Evolutionary conservation across 2,888 invertebrate species (phyloP), one percentile per base, ranked within the genome.

Genomic region (Ophion ventricosus): DNA sequence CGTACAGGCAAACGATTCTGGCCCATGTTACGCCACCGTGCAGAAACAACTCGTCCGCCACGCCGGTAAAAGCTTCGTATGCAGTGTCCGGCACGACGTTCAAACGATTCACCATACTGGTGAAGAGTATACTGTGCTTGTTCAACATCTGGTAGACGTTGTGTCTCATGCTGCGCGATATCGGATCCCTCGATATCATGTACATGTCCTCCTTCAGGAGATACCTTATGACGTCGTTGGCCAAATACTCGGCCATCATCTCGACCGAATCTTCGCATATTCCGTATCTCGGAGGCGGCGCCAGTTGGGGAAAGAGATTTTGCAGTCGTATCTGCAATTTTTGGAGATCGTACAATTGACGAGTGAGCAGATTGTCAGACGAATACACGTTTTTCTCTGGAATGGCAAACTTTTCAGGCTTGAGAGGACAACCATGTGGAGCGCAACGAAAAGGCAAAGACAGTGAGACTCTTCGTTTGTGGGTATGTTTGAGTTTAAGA

Each of bases 41-140:
- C 3, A 91, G 86, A 77, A 94, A 94, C n/a, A 94, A 87, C 88
- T 94, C 94, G 84, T 94, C 93, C n/a, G 94, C 94, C 35, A 94
- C 93, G 14, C 92, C 91, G 87, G 90, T 91, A 80, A 93, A 93
- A 17, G 93, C 92, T 80, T 93, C 93, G 80, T 93, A 93, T 1
- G 93, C 93, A 0, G 93, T 92, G 63, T 94, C 94, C 49, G 93
- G 92, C n/a, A 92, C 91, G 20, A 94, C 93, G 85, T 93, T 92
- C 64, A 94, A 87, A 85, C 94, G 91, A 81, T 92, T 93, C 8
- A 94, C 93, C 94, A 94, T 94, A 82, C 94, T 94, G 54, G 92
- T 93, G 78, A 94, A 94, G 1, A 94, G 88, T 79, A 94, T 93
- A 74, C 92, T 92, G 88, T 94, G 94, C 83, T 94, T 94, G 72